Evolutionary conservation across 2,113 vertebrate species (phyloP).

Genomic region (Hiodon alosoides): DNA sequence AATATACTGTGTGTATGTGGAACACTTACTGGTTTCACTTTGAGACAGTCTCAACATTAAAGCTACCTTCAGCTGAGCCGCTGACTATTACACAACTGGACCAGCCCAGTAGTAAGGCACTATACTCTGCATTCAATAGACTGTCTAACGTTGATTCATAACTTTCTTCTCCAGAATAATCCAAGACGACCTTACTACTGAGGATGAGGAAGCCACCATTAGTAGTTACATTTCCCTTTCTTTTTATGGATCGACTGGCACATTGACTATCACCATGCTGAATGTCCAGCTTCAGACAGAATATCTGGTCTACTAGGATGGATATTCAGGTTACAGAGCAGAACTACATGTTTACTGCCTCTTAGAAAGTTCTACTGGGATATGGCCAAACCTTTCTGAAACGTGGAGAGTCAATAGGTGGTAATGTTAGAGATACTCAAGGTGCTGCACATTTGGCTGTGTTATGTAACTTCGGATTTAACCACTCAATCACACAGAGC

Average conservation of each 20-base stretch:
- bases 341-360: not conserved
- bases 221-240: not conserved
- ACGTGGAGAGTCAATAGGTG: not conserved
- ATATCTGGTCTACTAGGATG: not conserved
- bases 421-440: not conserved
- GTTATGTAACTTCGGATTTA: not conserved
- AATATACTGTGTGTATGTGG: not conserved
- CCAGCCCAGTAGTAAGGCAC: not conserved
- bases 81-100: not conserved
- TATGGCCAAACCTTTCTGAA: not conserved
- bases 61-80: not conserved
- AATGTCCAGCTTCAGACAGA: not conserved
- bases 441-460: not conserved
- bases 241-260: slow-evolving; percentile 18
- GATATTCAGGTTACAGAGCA: not conserved
- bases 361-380: not conserved
- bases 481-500: not conserved
- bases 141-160: not conserved
- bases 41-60: not conserved
- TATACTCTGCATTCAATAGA: not conserved
- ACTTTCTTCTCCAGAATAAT: slow-evolving; percentile 78
- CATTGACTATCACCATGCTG: not conserved
- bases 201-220: slow-evolving; percentile 31
- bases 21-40: too few relatives aligned
- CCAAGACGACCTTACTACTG: slow-evolving; percentile 96